Evolutionary conservation across 2,888 invertebrate genomes (phyloP).

Genomic region (Polyploca ridens): DNA sequence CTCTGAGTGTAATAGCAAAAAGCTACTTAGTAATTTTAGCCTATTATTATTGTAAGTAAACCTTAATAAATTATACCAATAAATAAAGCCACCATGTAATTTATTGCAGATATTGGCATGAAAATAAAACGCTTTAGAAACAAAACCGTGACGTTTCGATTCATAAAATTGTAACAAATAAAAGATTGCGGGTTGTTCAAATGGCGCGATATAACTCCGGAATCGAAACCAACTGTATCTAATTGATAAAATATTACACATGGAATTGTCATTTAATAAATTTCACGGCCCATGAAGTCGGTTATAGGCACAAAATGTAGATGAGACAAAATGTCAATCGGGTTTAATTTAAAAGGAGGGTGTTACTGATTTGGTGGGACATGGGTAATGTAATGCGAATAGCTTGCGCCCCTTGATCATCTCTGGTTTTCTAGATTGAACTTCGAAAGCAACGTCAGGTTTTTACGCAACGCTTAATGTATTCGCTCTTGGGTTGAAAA

Average conservation of each 20-base stretch:
- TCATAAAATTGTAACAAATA: constrained; percentile 63
- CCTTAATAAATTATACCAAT: not conserved
- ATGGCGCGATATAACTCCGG: constrained; percentile 64
- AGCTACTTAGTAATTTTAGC: not conserved
- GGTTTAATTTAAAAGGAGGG: constrained; percentile 54
- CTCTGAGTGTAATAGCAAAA: not conserved
- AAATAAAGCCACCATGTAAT: not conserved
- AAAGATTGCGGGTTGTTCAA: constrained; percentile 62
- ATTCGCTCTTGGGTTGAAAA: constrained; percentile 31
- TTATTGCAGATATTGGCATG: not conserved
- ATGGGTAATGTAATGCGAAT: constrained; percentile 67
- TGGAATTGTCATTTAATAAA: constrained; percentile 70
- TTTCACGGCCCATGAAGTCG: constrained; percentile 71
- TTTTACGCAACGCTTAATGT: constrained; percentile 13
- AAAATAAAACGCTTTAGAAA: constrained; percentile 40
- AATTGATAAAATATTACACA: constrained; percentile 79
- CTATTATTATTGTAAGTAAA: not conserved
- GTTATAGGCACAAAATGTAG: constrained; percentile 75
- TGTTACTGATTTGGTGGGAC: constrained; percentile 41
- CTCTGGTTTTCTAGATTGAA: constrained; percentile 42
- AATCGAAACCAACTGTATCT: constrained; percentile 71
- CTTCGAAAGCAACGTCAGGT: constrained; percentile 11
- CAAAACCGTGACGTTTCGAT: constrained; percentile 59
- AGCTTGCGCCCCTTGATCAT: constrained; percentile 53
- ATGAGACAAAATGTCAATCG: constrained; percentile 76